Evolutionary conservation across 2,113 vertebrate genomes (phyloP).

Genomic region (Poecile atricapillus): DNA sequence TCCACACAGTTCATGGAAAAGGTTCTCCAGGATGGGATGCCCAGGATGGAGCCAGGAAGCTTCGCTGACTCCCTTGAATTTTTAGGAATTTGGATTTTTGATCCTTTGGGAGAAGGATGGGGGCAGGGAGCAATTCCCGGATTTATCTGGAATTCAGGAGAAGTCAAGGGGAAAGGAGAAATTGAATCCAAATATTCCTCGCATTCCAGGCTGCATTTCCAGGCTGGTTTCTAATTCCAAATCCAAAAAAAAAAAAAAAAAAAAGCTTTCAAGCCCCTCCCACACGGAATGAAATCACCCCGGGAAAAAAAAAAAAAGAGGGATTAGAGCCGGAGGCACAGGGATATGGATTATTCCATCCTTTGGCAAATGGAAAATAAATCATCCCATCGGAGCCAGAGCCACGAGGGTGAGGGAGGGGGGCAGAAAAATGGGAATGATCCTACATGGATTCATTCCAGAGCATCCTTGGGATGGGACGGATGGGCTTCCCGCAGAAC

Average conservation of each 20-base stretch:
- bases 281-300: not conserved
- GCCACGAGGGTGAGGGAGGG: accelerated
- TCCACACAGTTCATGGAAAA: not conserved
- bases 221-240: not conserved
- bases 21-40: not conserved
- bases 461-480: not conserved
- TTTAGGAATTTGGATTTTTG: not conserved
- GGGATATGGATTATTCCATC: not conserved
- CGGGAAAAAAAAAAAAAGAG: not conserved
- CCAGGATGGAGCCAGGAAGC: not conserved
- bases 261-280: not conserved
- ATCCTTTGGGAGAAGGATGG: not conserved
- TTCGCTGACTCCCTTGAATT: accelerated
- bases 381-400: not conserved
- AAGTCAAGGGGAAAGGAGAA: not conserved
- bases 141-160: not conserved
- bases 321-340: not conserved
- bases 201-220: not conserved
- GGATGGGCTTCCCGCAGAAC: not conserved
- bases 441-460: accelerated
- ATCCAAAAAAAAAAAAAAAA: not conserved
- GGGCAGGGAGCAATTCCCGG: not conserved
- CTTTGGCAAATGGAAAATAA: not conserved
- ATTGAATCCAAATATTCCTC: not conserved
- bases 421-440: not conserved